A percentile compares a stretch with the other conserved stretches of the same genome.
Conservation (phyloP, 2,113 vertebrate species). For the Rhodinocichla rosea region DNA sequence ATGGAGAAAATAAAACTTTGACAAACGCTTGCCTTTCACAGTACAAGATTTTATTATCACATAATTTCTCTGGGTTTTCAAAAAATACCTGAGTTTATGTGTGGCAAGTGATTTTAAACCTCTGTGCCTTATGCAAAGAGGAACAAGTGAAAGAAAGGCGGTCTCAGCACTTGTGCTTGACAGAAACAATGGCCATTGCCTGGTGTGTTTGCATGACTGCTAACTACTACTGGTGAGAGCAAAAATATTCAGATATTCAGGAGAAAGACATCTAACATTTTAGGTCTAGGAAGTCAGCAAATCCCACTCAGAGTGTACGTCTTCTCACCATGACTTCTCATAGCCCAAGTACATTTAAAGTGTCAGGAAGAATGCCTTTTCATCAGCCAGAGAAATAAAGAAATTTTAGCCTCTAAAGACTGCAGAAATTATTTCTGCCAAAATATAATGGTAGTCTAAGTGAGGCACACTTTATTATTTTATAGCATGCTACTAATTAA, state of each 20-base stretch:
- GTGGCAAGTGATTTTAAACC: background rate
- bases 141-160: background rate
- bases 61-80: background rate
- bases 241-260: background rate
- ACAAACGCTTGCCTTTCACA: background rate
- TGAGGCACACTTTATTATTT: background rate
- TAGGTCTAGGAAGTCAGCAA: background rate
- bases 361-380: fast-evolving
- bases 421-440: background rate
- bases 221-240: background rate
- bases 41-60: background rate
- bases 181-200: background rate
- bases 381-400: background rate
- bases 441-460: background rate
- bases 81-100: background rate
- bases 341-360: background rate
- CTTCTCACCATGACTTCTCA: background rate
- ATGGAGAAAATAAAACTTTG: background rate
- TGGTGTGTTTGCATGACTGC: background rate
- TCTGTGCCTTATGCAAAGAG: background rate
- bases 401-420: background rate
- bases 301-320: fast-evolving
- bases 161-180: background rate
- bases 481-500: background rate
- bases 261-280: background rate